phyloP scores from a whole-genome alignment of 2,113 vertebrate species.

The Phalacrocorax carbo region DNA sequence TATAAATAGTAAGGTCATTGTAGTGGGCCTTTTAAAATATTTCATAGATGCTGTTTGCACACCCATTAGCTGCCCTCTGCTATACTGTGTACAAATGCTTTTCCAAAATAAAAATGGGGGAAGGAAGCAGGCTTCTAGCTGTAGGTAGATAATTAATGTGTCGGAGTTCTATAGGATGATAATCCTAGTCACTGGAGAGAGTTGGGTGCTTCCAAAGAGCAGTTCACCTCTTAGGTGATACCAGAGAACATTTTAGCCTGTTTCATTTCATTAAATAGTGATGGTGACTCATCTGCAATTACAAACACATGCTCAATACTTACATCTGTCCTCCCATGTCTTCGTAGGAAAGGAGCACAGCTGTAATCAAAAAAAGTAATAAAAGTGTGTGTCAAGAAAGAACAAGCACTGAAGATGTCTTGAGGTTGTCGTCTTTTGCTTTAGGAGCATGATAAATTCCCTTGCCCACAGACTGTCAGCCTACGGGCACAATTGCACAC shows the following conservation, averaged over 20 bases:
- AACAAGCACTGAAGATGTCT: background rate
- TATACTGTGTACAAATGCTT: background rate
- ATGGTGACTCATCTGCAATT: background rate
- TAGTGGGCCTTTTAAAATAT: background rate
- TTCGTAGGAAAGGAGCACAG: background rate
- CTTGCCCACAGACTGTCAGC: background rate
- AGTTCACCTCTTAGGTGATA: background rate
- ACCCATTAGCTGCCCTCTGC: background rate
- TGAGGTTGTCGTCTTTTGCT: background rate
- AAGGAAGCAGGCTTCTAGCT: background rate
- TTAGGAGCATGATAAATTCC: background rate
- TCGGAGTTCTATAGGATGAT: background rate
- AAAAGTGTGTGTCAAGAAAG: background rate
- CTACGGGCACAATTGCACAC: fast-evolving
- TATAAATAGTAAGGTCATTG: background rate
- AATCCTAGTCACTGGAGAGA: background rate
- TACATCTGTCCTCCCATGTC: background rate
- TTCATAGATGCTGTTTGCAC: background rate
- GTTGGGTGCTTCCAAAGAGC: background rate
- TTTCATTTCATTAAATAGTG: background rate
- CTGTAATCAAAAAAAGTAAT: background rate
- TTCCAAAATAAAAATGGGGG: background rate
- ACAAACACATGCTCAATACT: background rate
- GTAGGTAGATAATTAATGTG: background rate
- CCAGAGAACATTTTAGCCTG: background rate